Evolutionary conservation across 2,888 invertebrate genomes (phyloP).

Genomic region (Phyllotreta cruciferae): DNA sequence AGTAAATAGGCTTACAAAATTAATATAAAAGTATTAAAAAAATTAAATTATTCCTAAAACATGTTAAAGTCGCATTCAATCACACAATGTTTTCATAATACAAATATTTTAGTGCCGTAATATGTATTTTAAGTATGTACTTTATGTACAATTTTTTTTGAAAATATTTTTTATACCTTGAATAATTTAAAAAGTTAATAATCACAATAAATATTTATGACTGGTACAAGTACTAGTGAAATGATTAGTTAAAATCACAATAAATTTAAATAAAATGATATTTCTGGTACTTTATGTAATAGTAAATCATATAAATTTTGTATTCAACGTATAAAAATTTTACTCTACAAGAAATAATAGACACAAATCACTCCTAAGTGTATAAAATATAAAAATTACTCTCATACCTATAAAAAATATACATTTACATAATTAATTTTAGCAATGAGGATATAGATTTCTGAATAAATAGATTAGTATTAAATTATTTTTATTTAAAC

Average conservation of each 20-base stretch:
- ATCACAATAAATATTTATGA: too few relatives aligned
- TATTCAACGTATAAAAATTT: slow-evolving; percentile 9
- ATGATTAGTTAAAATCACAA: too few relatives aligned
- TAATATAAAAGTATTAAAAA: slow-evolving; percentile 39
- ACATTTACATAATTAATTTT: slow-evolving; percentile 7
- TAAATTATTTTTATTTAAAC: too few relatives aligned
- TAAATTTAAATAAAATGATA: too few relatives aligned
- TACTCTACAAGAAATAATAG: slow-evolving; percentile 3
- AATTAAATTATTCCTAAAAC: slow-evolving; percentile 33
- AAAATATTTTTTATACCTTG: too few relatives aligned
- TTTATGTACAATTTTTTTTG: slow-evolving; percentile 32
- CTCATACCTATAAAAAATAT: slow-evolving; percentile 15
- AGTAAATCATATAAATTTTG: neutral
- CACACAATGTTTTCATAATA: slow-evolving; percentile 41
- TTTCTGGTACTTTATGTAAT: too few relatives aligned
- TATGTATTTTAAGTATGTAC: slow-evolving; percentile 46
- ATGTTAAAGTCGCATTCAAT: slow-evolving; percentile 38
- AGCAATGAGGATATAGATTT: slow-evolving; percentile 1
- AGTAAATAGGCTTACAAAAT: slow-evolving; percentile 6
- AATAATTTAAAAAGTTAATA: too few relatives aligned
- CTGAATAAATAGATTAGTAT: too few relatives aligned
- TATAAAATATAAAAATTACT: slow-evolving; percentile 14
- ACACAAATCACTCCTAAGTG: slow-evolving; percentile 8
- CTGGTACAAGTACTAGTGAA: too few relatives aligned
- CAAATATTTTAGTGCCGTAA: slow-evolving; percentile 38